Base-by-base conservation (phyloP, 2,888 invertebrate genomes). In the Bimastos eiseni region DNA sequence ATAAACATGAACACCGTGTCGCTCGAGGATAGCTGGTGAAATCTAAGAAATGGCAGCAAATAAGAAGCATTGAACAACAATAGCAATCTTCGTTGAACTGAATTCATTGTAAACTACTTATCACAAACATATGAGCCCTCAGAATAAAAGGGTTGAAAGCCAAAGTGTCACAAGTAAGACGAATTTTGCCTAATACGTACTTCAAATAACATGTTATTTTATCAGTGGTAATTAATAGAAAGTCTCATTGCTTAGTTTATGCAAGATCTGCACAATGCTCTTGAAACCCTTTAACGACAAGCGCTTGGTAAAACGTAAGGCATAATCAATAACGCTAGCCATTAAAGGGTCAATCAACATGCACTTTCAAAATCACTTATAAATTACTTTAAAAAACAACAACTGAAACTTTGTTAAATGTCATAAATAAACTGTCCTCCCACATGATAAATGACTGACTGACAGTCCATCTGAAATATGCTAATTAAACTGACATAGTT, bases 1-100 rank as follows among this genome's bases (percentile, higher is more conserved):
- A 90, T 97, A 97, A 41, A 98, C 95, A 0, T 97, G 96, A 1
- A 98, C 97, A 0, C 97, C 97, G 90, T 97, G 96, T 92, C 97
- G 96, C 0, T 96, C 96, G 49, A 99, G 96, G 93, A 97, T 95
- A 90, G 96, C 96, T 0, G 98, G 98, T 8, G 98, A 98, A 17
- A 98, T 94, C 96, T 96, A 91, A 70, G 11, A 70, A 70, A 70
- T 70, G 30, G 70, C 55, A 24, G 13, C 55, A 55, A 70, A 70
- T 0, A 70, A n/a, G 8, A 70, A 70, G 70, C 13, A 70, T n/a
- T n/a, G 70, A 8, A 70, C 70, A 70, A n/a, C n/a, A 70, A n/a
- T 21, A n/a, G 70, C 70, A 70, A n/a, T 70, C n/a, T 13, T 70
- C 70, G 30, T n/a, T 70, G n/a, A 70, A 30, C 3, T n/a, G 3